Evolutionary conservation across 2,797 vertebrate genomes (phyloP).

Genomic region (Sus cebifrons): DNA sequence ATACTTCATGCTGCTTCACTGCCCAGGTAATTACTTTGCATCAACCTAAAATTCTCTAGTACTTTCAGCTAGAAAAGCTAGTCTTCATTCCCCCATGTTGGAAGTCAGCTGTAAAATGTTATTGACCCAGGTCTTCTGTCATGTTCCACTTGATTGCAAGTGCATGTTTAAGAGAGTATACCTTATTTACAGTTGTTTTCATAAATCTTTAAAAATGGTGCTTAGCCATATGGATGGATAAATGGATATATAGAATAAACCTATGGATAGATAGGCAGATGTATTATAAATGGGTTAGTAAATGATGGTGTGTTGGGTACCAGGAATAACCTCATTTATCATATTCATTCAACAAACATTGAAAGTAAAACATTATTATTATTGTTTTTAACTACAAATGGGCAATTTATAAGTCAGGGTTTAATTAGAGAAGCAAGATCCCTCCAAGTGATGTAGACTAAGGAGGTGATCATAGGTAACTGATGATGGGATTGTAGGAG

Average conservation of each 20-base stretch:
- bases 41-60: conserved; percentile 72
- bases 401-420: background rate
- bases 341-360: background rate
- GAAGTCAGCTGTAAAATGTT: conserved; percentile 61
- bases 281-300: background rate
- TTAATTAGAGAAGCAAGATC: conserved; percentile 36
- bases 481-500: background rate
- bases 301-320: background rate
- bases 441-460: background rate
- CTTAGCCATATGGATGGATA: background rate
- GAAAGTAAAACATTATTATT: background rate
- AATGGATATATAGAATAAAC: background rate
- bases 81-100: conserved; percentile 48
- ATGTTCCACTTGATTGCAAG: conserved; percentile 69
- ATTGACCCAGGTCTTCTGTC: conserved; percentile 68
- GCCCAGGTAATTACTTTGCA: conserved; percentile 81
- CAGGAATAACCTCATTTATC: conserved; percentile 22
- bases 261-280: background rate
- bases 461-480: background rate
- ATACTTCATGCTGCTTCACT: conserved; percentile 55
- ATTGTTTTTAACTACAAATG: background rate
- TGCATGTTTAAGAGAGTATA: background rate
- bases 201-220: conserved; percentile 42
- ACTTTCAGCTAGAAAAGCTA: conserved; percentile 69
- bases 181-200: conserved; percentile 60